Conservation (phyloP, 2,888 invertebrate species). For the Leucoptera coffeella region DNA sequence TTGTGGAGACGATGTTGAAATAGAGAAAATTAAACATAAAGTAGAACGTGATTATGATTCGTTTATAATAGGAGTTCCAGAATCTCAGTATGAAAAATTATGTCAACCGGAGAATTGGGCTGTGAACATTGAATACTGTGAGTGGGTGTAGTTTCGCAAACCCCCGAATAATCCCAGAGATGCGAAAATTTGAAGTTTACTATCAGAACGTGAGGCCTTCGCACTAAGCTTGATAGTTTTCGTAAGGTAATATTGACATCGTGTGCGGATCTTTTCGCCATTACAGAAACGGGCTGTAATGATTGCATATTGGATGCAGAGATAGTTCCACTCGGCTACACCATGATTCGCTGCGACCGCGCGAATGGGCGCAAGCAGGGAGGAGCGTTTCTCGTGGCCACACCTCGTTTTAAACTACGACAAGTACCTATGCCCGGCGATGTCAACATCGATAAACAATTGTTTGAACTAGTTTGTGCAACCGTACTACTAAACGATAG, state of each 20-base stretch:
- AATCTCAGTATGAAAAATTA: background rate
- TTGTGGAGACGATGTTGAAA: background rate
- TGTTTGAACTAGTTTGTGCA: conserved; percentile 3
- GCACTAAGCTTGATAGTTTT: background rate
- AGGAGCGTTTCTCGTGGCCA: conserved; percentile 1
- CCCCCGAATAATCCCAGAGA: background rate
- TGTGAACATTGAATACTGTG: background rate
- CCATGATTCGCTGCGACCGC: background rate
- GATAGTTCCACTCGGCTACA: background rate
- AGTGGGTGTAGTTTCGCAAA: conserved; percentile 1
- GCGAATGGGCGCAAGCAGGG: background rate
- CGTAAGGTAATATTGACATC: background rate
- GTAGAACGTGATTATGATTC: background rate
- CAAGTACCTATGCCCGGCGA: background rate
- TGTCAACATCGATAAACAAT: background rate
- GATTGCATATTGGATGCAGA: background rate
- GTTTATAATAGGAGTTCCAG: conserved; percentile 1
- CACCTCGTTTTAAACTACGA: conserved; percentile 2
- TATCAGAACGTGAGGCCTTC: conserved; percentile 1
- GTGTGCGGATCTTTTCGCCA: background rate
- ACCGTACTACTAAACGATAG: conserved; percentile 1
- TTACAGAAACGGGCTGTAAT: conserved; percentile 2
- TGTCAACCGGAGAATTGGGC: background rate
- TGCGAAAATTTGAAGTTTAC: background rate
- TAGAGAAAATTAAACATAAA: conserved; percentile 1